Evolutionary conservation across 92 coral and sea anemone genomes (phyloP).

Genomic region (Palythoa grandis): DNA sequence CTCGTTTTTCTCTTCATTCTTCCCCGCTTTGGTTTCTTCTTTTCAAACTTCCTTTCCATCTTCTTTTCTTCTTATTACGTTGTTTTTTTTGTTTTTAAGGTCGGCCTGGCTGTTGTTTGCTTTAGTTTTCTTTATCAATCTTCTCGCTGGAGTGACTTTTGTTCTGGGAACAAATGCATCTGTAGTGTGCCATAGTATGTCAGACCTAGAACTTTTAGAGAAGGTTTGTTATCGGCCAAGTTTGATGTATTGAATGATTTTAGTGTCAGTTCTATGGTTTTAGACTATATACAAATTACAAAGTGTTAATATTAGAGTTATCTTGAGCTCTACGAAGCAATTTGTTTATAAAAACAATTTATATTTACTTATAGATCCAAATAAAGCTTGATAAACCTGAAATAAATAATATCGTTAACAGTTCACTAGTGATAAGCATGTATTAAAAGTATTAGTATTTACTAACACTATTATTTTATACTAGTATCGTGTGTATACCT

Average conservation of each 20-base stretch:
- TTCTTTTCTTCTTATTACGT: neutral
- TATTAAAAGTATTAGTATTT: too few relatives aligned
- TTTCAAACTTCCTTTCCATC: neutral
- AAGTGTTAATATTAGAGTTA: neutral
- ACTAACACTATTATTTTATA: too few relatives aligned
- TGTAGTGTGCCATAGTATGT: conserved; percentile 28
- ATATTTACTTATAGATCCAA: too few relatives aligned
- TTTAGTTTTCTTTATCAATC: conserved; percentile 17
- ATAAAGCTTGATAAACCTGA: too few relatives aligned
- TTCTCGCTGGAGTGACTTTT: conserved; percentile 31
- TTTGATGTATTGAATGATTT: neutral
- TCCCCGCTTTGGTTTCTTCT: neutral
- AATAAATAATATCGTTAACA: too few relatives aligned
- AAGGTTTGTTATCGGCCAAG: neutral
- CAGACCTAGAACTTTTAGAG: conserved; percentile 5
- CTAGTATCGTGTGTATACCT: too few relatives aligned
- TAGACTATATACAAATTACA: neutral
- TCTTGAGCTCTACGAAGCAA: too few relatives aligned
- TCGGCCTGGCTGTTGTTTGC: conserved; percentile 31
- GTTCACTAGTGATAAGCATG: too few relatives aligned
- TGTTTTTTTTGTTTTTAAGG: neutral
- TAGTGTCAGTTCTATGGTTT: too few relatives aligned
- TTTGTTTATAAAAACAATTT: too few relatives aligned
- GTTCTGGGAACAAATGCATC: conserved; percentile 31
- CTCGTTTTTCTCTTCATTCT: neutral